These are phyloP conservation scores for Cariama cristata DNA, from an alignment of 2,113 vertebrate species.

Conservation along the genomic window DNA sequence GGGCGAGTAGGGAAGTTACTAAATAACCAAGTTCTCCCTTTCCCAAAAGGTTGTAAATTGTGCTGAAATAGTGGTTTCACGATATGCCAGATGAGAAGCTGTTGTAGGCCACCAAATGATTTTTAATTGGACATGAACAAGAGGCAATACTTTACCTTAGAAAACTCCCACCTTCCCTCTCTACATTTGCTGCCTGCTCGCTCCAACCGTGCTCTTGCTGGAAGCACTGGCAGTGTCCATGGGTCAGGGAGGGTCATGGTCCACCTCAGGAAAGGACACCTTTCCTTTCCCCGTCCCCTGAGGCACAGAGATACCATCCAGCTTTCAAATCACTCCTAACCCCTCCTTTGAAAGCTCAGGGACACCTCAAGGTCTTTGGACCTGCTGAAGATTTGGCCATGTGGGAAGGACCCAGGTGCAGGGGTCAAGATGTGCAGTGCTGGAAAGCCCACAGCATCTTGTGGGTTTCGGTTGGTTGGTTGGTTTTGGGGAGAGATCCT, in stretches of 20 bases:
- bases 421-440: neutral
- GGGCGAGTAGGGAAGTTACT: conserved; percentile 67
- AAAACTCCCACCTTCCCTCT: neutral
- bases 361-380: neutral
- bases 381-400: neutral
- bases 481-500: neutral
- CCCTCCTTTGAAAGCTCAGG: neutral
- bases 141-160: conserved; percentile 25
- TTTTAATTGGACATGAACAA: conserved; percentile 58
- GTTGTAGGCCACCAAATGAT: conserved; percentile 28
- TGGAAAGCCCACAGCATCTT: neutral
- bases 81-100: conserved; percentile 66
- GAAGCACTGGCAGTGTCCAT: rapidly evolving
- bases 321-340: rapidly evolving
- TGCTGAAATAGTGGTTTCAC: conserved; percentile 67
- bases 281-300: neutral
- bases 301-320: too few relatives aligned
- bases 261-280: neutral
- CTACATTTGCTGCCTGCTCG: neutral
- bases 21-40: conserved; percentile 65
- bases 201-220: rapidly evolving
- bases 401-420: neutral
- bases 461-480: neutral
- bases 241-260: too few relatives aligned
- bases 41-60: conserved; percentile 75